A percentile compares a stretch with the other conserved stretches of the same genome.
These are phyloP conservation scores for Rhopalosiphum padi DNA, from an alignment of 1,140 invertebrate species.

Conservation along the genomic window DNA sequence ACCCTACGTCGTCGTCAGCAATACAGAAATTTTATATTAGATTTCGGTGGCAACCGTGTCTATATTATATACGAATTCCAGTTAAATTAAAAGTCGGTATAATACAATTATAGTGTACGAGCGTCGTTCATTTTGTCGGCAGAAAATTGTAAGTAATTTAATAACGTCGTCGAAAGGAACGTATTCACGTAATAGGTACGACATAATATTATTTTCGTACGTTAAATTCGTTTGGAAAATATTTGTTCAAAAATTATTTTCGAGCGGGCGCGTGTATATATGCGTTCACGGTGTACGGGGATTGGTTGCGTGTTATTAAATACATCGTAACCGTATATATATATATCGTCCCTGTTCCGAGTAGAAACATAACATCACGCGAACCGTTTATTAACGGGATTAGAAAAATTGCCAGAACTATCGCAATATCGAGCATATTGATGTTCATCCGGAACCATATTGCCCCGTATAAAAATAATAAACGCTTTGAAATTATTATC, in stretches of 20 bases:
- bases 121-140: background rate
- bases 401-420: background rate
- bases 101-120: background rate
- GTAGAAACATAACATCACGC: background rate
- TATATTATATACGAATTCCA: background rate
- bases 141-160: background rate
- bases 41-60: background rate
- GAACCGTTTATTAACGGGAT: background rate
- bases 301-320: background rate
- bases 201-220: background rate
- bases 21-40: slow-evolving; percentile 8
- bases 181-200: background rate
- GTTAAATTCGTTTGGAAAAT: slow-evolving; percentile 29
- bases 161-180: background rate
- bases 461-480: too few species aligned
- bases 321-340: background rate
- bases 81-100: slow-evolving; percentile 12
- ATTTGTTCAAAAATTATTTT: slow-evolving; percentile 27
- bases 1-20: too few species aligned
- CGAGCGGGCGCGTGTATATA: background rate
- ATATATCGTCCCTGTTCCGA: background rate
- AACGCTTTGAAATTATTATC: too few species aligned
- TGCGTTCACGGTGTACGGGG: background rate
- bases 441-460: background rate
- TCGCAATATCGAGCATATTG: background rate